These are phyloP conservation scores for Drosophila sucinea DNA, from an alignment of 1,140 invertebrate species.

Conservation along the genomic window DNA sequence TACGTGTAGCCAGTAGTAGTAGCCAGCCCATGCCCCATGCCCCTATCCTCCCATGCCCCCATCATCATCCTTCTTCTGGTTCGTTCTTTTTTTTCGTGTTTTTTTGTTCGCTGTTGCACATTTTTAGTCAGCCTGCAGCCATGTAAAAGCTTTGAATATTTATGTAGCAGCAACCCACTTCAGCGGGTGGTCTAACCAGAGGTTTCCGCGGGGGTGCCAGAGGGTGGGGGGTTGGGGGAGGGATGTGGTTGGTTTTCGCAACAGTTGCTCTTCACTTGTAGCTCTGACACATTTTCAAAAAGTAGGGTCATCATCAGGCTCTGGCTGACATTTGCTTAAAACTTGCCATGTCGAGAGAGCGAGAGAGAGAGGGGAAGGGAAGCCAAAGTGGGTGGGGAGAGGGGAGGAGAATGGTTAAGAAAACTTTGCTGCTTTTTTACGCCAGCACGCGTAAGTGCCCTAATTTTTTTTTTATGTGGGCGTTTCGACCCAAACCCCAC, in stretches of 20 bases:
- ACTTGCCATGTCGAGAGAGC: slow-evolving; percentile 52
- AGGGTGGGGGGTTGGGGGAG: neutral
- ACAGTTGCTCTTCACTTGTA: slow-evolving; percentile 78
- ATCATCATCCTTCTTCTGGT: neutral
- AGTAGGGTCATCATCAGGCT: slow-evolving; percentile 74
- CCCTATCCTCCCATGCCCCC: neutral
- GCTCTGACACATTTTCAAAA: slow-evolving; percentile 79
- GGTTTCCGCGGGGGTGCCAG: neutral
- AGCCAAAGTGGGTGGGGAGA: neutral
- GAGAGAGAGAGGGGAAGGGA: slow-evolving; percentile 1
- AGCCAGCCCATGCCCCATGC: neutral
- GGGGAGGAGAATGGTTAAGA: slow-evolving; percentile 19
- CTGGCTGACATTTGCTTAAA: slow-evolving; percentile 75
- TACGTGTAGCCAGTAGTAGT: slow-evolving; percentile 1
- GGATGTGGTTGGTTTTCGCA: slow-evolving; percentile 40
- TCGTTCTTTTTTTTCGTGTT: neutral
- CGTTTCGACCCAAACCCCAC: slow-evolving; percentile 24
- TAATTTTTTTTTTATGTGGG: slow-evolving; percentile 65
- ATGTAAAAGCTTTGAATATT: slow-evolving; percentile 80
- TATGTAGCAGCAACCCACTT: slow-evolving; percentile 58
- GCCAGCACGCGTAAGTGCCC: slow-evolving; percentile 76
- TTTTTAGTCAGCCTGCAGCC: slow-evolving; percentile 79
- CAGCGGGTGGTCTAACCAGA: slow-evolving; percentile 7
- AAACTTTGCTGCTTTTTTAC: slow-evolving; percentile 74
- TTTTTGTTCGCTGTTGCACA: slow-evolving; percentile 64